phyloP scores from a whole-genome alignment of 2,113 vertebrate genomes.

The Gymnocephalus cernua region DNA sequence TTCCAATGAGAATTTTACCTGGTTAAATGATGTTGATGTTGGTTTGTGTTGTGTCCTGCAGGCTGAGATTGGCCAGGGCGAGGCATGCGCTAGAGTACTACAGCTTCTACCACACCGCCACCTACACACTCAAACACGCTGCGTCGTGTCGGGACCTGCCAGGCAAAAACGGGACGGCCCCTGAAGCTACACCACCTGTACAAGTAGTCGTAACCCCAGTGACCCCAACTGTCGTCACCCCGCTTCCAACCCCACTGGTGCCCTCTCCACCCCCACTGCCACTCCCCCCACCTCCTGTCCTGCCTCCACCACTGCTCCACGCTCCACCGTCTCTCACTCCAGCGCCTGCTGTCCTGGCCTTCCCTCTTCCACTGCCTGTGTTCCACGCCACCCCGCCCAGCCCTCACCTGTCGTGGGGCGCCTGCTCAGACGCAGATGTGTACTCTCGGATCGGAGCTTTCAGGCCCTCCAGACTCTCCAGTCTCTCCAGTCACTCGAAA shows the following conservation, averaged over 20 bases:
- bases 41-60: slow-evolving; percentile 35
- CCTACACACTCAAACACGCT: slow-evolving; percentile 76
- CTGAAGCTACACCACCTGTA: not conserved
- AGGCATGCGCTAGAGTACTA: slow-evolving; percentile 78
- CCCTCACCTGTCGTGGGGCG: slow-evolving; percentile 79
- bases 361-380: slow-evolving; percentile 63
- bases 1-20: too few species aligned
- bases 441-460: slow-evolving; percentile 81
- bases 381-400: slow-evolving; percentile 80
- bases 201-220: slow-evolving; percentile 18
- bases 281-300: slow-evolving; percentile 47
- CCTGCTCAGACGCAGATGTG: slow-evolving; percentile 77
- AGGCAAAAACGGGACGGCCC: slow-evolving; percentile 29
- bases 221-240: slow-evolving; percentile 3
- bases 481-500: slow-evolving; percentile 75
- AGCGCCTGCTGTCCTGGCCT: slow-evolving; percentile 22
- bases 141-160: slow-evolving; percentile 19
- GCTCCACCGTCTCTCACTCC: slow-evolving; percentile 38
- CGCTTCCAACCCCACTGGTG: slow-evolving; percentile 15
- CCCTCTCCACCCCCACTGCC: slow-evolving; percentile 18
- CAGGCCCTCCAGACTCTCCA: slow-evolving; percentile 74
- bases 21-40: not conserved
- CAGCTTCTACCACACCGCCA: slow-evolving; percentile 81
- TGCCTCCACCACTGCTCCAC: slow-evolving; percentile 19
- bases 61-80: slow-evolving; percentile 70